Evolutionary conservation across 2,797 vertebrate species (phyloP), one percentile per base, ranked within the genome.

Genomic region (Microctenopoma lineatum): DNA sequence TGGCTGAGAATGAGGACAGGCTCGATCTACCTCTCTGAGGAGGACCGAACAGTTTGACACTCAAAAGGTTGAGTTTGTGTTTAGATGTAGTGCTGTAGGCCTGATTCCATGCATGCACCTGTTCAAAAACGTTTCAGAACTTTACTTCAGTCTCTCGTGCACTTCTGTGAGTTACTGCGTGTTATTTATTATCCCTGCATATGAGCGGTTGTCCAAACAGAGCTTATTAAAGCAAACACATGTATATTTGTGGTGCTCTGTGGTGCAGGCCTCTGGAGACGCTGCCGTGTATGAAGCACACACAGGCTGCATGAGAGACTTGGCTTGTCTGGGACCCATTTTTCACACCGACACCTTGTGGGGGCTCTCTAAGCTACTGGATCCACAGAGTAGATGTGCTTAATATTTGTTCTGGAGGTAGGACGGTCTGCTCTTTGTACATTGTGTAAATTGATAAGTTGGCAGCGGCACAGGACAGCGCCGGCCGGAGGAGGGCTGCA

Each of bases 221-320:
- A 83, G 67, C 80, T 92, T 93, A 92, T 93, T 93, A 93, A 94
- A 92, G 89, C 92, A 90, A 93, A 93, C 89, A 93, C 4, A 45
- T 79, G 84, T 91, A 68, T 92, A 90, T 93, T 92, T 92, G 82
- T 70, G 85, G 89, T 80, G 88, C 86, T 87, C 84, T 90, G 46
- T 67, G 83, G 55, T 63, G 86, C 75, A 66, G 79, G 73, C 77
- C 84, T 80, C 75, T 36, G 79, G 77, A 82, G 79, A 69, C 87
- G 86, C 83, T 87, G 76, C 84, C 88, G 83, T 80, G 66, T 77
- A 73, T 51, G 39, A 62, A 73, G 84, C 10, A 16, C 26, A 72
- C 64, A 79, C 70, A 39, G 42, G 56, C 75, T 59, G 61, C 68
- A 57, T 61, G 68, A 75, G 87, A 76, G 75, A 79, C 76, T 87